Evolutionary conservation across 2,113 vertebrate genomes (phyloP).

Genomic region (Bubo bubo): DNA sequence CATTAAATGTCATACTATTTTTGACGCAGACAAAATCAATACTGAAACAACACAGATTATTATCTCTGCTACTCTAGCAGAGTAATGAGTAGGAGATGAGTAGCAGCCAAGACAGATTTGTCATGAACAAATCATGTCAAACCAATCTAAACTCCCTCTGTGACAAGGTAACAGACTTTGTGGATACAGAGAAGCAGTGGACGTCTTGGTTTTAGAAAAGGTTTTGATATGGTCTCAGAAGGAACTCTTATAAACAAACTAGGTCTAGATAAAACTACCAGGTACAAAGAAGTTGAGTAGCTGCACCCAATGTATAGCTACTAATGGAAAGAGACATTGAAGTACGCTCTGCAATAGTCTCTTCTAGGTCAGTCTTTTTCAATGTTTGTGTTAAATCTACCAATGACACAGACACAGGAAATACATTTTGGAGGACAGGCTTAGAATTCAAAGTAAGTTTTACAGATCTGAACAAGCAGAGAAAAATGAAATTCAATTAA

Average conservation of each 20-base stretch:
- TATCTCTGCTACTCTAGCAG: not conserved
- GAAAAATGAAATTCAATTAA: not conserved
- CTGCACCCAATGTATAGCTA: not conserved
- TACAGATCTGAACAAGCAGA: not conserved
- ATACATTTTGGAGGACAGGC: not conserved
- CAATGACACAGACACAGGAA: not conserved
- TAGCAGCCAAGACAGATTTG: constrained; percentile 26
- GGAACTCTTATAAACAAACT: not conserved
- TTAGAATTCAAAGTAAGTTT: not conserved
- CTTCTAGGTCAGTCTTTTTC: not conserved
- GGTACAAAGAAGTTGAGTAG: not conserved
- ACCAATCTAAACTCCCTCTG: not conserved
- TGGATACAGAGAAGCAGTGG: not conserved
- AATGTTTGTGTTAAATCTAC: not conserved
- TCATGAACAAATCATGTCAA: not conserved
- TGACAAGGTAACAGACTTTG: not conserved
- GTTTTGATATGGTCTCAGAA: not conserved
- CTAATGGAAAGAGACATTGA: not conserved
- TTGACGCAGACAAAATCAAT: not conserved
- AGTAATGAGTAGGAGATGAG: not conserved
- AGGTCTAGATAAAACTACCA: not conserved
- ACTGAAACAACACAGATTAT: not conserved
- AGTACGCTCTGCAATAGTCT: not conserved
- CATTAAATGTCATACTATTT: not conserved
- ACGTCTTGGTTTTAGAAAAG: not conserved